Evolutionary conservation across 2,888 invertebrate genomes (phyloP).

Genomic region (Polyommatus iphigenia): DNA sequence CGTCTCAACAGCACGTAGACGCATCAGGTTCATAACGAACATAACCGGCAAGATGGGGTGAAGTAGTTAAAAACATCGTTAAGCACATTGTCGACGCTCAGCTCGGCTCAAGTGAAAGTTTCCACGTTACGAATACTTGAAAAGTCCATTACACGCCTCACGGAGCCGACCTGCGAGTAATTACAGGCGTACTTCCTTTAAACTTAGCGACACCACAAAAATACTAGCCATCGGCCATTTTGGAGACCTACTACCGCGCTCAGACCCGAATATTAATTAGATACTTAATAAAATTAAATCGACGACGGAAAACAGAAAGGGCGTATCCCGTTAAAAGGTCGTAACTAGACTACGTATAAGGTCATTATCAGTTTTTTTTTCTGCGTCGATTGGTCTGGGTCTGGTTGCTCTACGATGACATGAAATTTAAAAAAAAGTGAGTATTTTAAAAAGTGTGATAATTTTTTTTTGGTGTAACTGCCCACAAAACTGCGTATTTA

Average conservation of each 20-base stretch:
- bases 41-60: slow-evolving; percentile 64
- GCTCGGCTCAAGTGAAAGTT: slow-evolving; percentile 70
- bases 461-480: too few relatives aligned
- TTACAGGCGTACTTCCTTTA: slow-evolving; percentile 74
- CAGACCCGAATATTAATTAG: too few relatives aligned
- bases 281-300: too few relatives aligned
- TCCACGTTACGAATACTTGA: slow-evolving; percentile 77
- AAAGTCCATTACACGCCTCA: slow-evolving; percentile 78
- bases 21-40: slow-evolving; percentile 56
- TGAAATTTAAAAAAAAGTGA: too few relatives aligned
- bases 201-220: slow-evolving; percentile 63
- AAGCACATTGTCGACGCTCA: slow-evolving; percentile 74
- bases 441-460: too few relatives aligned
- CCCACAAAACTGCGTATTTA: too few relatives aligned
- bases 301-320: too few relatives aligned
- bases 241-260: not conserved
- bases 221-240: slow-evolving; percentile 10
- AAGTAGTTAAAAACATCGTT: slow-evolving; percentile 77
- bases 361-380: too few relatives aligned
- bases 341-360: too few relatives aligned
- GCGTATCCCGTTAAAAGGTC: too few relatives aligned
- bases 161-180: slow-evolving; percentile 71
- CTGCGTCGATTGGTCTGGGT: too few relatives aligned
- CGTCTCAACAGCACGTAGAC: not conserved
- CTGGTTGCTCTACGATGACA: too few relatives aligned